Conservation (phyloP, 2,113 vertebrate species). For the Octodon degus region DNA sequence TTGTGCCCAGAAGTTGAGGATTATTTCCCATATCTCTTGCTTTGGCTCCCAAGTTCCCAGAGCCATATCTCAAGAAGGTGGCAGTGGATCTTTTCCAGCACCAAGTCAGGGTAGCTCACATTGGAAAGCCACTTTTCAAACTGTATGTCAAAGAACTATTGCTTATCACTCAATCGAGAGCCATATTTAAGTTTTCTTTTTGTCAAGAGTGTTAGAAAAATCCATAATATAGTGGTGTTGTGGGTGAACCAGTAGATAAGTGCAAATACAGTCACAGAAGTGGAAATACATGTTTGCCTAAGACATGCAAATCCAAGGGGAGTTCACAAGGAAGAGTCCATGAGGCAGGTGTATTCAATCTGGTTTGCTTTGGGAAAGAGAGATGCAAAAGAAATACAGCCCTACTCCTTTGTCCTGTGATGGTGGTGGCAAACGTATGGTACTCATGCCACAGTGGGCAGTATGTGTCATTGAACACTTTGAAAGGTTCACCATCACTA, state of each 20-base stretch:
- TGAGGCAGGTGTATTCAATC: not conserved
- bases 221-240: not conserved
- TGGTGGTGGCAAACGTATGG: not conserved
- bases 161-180: conserved; percentile 40
- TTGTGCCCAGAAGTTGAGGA: conserved; percentile 35
- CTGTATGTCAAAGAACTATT: not conserved
- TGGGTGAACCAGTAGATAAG: not conserved
- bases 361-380: not conserved
- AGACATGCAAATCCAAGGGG: not conserved
- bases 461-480: not conserved
- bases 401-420: not conserved
- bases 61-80: not conserved
- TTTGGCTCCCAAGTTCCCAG: conserved; percentile 23
- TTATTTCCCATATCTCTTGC: conserved; percentile 62
- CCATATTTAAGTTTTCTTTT: conserved; percentile 29
- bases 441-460: not conserved
- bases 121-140: conserved; percentile 59
- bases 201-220: not conserved
- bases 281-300: not conserved
- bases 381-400: not conserved
- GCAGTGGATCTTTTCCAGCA: conserved; percentile 43
- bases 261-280: not conserved
- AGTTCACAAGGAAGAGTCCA: not conserved
- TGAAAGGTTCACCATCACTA: not conserved
- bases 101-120: conserved; percentile 41